phyloP scores from a whole-genome alignment of 53 echinoderm and acorn worm genomes.

The Zoroaster sp. region DNA sequence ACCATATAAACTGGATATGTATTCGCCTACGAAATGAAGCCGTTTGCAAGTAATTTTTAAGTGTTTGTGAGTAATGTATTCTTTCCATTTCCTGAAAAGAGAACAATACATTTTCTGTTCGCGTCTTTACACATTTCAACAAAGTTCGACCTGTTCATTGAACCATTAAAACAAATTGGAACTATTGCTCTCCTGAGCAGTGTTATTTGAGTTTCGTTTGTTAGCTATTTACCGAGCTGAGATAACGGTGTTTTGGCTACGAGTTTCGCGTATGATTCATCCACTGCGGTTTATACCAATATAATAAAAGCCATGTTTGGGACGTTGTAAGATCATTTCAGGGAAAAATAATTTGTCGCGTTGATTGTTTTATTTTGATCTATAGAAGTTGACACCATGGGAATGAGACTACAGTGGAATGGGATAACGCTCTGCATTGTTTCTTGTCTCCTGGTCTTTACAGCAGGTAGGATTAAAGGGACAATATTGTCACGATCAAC shows the following conservation, averaged over 20 bases:
- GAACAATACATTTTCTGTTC: background rate
- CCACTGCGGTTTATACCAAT: background rate
- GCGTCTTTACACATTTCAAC: background rate
- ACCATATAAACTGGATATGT: no score
- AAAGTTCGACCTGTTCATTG: background rate
- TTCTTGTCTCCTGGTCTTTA: background rate
- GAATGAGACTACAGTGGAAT: slow-evolving; percentile 2
- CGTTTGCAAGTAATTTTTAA: no score
- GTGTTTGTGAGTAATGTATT: background rate
- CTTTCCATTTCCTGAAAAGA: background rate
- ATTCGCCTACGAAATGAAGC: no score
- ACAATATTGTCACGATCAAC: no score
- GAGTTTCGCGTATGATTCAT: slow-evolving; percentile 16
- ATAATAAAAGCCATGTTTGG: no score
- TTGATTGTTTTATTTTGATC: background rate
- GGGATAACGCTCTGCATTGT: background rate
- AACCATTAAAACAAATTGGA: slow-evolving; percentile 8
- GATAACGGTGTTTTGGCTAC: background rate
- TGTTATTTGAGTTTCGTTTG: background rate
- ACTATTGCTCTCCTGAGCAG: background rate
- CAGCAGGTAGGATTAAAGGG: background rate
- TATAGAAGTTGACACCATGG: background rate
- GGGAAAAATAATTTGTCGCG: background rate
- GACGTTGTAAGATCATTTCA: no score
- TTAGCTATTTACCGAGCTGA: background rate